phyloP scores from a whole-genome alignment of 2,888 invertebrate genomes.

The Rhimphoctona megacephalus region DNA sequence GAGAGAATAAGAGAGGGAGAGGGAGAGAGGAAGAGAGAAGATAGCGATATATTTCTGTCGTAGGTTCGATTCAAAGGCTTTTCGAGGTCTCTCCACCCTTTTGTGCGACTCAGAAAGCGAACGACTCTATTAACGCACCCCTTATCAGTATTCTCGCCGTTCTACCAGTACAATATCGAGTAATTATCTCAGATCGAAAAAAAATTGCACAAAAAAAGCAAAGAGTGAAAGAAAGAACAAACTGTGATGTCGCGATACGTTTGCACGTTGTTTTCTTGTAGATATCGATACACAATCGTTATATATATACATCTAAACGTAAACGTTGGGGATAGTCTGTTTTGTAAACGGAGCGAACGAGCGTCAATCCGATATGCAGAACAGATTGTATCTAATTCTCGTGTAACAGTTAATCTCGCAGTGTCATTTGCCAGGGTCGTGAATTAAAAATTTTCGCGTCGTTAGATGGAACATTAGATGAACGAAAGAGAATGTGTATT shows the following conservation, averaged over 20 bases:
- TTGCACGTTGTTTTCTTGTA: slow-evolving; percentile 48
- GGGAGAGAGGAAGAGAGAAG: slow-evolving; percentile 18
- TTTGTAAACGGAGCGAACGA: slow-evolving; percentile 60
- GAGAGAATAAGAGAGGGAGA: background rate
- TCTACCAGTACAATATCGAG: slow-evolving; percentile 53
- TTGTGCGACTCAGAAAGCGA: slow-evolving; percentile 27
- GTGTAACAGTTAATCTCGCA: slow-evolving; percentile 64
- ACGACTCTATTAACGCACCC: slow-evolving; percentile 59
- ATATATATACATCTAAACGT: background rate
- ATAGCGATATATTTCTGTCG: background rate
- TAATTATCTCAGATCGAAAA: slow-evolving; percentile 59
- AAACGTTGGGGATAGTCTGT: slow-evolving; percentile 24
- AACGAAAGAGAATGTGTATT: slow-evolving; percentile 24
- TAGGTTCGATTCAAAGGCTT: slow-evolving; percentile 31
- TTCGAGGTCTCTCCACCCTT: slow-evolving; percentile 23
- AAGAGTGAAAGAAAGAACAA: slow-evolving; percentile 1
- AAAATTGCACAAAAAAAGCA: slow-evolving; percentile 14
- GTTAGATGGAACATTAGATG: slow-evolving; percentile 52
- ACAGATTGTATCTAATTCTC: slow-evolving; percentile 61
- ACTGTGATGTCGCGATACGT: slow-evolving; percentile 25
- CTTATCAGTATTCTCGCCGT: slow-evolving; percentile 53
- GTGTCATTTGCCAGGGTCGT: slow-evolving; percentile 59
- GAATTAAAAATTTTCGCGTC: slow-evolving; percentile 44
- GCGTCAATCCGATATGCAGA: slow-evolving; percentile 66
- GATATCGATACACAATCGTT: slow-evolving; percentile 28